Percentiles rank a stretch among this genome's conserved stretches.
Evolutionary conservation across 2,113 vertebrate genomes (phyloP).

Genomic region (Pomatostomus ruficeps): DNA sequence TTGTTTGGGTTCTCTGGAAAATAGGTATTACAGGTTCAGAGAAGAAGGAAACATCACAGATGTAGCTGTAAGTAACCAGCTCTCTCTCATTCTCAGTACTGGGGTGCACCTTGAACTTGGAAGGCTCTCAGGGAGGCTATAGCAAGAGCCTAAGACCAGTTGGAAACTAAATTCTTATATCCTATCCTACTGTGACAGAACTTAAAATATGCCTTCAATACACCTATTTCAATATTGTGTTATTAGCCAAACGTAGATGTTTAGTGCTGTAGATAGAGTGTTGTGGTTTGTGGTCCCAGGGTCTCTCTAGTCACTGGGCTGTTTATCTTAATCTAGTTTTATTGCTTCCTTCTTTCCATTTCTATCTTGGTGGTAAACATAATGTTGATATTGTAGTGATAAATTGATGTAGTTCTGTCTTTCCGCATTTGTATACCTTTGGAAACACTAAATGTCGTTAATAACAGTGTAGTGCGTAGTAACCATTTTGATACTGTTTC

Average conservation of each 20-base stretch:
- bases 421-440: background rate
- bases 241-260: background rate
- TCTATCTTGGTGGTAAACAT: background rate
- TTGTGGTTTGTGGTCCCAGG: background rate
- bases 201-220: background rate
- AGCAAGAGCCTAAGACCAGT: background rate
- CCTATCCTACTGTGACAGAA: background rate
- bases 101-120: background rate
- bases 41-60: background rate
- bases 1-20: background rate
- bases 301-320: background rate
- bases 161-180: background rate
- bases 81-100: background rate
- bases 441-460: background rate
- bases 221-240: background rate
- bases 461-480: background rate
- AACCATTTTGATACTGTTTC: background rate
- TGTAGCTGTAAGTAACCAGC: background rate
- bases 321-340: background rate
- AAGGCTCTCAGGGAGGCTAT: background rate
- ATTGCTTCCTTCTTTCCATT: background rate
- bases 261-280: background rate
- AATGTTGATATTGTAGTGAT: background rate
- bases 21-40: background rate
- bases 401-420: background rate